phyloP scores from a whole-genome alignment of 2,888 invertebrate species.

The Pterostichus niger region DNA sequence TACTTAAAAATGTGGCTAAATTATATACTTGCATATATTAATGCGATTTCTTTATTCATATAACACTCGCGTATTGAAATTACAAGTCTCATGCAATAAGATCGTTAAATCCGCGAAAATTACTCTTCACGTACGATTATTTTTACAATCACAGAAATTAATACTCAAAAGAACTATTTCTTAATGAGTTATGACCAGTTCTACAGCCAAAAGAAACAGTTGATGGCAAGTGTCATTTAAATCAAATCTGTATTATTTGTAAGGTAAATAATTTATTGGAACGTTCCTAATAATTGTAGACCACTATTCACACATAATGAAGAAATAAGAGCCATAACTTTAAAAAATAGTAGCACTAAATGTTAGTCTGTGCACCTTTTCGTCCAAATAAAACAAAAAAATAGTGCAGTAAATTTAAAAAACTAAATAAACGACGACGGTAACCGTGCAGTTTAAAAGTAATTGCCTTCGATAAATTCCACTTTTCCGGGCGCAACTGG shows the following conservation, averaged over 20 bases:
- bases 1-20: constrained; percentile 14
- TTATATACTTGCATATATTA: constrained; percentile 10
- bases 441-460: constrained; percentile 39
- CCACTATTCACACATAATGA: constrained; percentile 50
- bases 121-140: background rate
- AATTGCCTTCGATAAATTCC: constrained; percentile 50
- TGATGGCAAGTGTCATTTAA: background rate
- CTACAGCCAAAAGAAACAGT: background rate
- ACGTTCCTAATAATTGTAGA: constrained; percentile 39
- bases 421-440: constrained; percentile 50
- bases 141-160: background rate
- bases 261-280: background rate
- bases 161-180: background rate
- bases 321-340: constrained; percentile 44
- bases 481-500: constrained; percentile 33
- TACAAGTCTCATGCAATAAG: background rate
- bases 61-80: too few relatives aligned
- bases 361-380: constrained; percentile 23
- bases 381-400: constrained; percentile 30
- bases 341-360: constrained; percentile 42
- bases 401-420: constrained; percentile 36
- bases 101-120: background rate
- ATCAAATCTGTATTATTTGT: background rate
- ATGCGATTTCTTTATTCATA: constrained; percentile 5
- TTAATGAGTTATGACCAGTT: background rate